Base-by-base conservation (phyloP, 2,888 invertebrate genomes). In the Epistrophella euchroma region DNA sequence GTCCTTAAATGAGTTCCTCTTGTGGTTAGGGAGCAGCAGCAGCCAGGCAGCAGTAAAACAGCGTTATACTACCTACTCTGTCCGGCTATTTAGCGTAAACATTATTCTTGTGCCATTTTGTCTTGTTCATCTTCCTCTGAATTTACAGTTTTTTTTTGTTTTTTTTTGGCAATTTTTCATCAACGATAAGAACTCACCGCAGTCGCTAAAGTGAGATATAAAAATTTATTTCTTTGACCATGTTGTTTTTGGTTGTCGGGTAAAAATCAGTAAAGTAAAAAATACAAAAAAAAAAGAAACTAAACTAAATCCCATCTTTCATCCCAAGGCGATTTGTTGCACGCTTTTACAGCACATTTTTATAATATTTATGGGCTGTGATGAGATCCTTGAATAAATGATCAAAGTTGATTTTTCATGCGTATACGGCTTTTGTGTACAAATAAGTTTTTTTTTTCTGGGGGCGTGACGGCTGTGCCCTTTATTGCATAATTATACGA, bases 301-400 rank as follows among this genome's bases (percentile, higher is more conserved):
- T 19, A 43, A 71, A 64, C 15, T 37, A 73, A 58, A 55, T 50
- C 45, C 52, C n/a, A 25, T 55, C 66, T 71, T 37, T 58, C 75
- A 72, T 76, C 76, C 62, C 64, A 43, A 70, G 85, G 85, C 85
- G 81, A 81, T 85, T 81, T 85, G 81, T 64, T 85, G 85, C 85
- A 85, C 85, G 81, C 85, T 85, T 85, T 85, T 47, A 66, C 81
- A 85, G 85, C 47, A 71, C 60, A 85, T 85, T 85, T 60, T 62
- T 77, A 35, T 81, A 86, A 81, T 86, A 86, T 86, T 86, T 86
- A 86, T 86, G 85, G 73, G 81, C 81, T 86, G 85, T 73, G 76
- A 86, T 73, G 76, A 86, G 70, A 81, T 81, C 43, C 62, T 47
- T 73, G 76, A 73, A 76, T 81, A 60, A 45, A 52, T 28, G 43